phyloP scores from a whole-genome alignment of 2,888 invertebrate genomes.

The Phania funesta region DNA sequence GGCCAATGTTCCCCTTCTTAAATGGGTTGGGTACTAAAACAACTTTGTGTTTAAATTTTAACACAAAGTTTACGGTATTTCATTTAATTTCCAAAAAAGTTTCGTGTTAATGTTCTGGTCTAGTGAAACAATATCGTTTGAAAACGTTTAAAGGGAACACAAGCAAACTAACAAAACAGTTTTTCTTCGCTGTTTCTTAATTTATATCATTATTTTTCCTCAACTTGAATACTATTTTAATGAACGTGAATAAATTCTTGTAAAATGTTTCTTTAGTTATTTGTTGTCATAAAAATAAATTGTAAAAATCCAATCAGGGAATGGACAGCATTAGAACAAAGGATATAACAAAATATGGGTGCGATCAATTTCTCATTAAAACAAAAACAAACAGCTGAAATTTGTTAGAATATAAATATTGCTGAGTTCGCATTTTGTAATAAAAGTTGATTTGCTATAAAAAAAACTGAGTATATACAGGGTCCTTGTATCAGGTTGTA shows the following conservation, averaged over 20 bases:
- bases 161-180: neutral
- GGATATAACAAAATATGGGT: no score
- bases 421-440: no score
- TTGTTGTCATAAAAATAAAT: slow-evolving; percentile 38
- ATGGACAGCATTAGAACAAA: no score
- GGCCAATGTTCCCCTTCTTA: neutral
- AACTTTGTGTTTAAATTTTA: neutral
- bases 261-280: neutral
- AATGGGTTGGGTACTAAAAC: neutral
- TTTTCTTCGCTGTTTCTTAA: neutral
- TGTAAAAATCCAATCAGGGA: neutral
- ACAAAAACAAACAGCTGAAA: no score
- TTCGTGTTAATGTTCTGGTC: neutral
- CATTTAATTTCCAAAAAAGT: neutral
- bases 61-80: neutral
- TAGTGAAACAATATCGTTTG: neutral
- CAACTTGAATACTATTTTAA: neutral
- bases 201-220: neutral
- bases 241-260: neutral
- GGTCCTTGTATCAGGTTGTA: no score
- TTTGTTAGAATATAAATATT: no score
- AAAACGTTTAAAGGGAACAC: neutral
- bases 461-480: no score
- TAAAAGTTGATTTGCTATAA: no score
- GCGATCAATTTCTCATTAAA: no score